These are phyloP conservation scores for Axis porcinus DNA, from an alignment of 2,113 vertebrate genomes.

Conservation along the genomic window DNA sequence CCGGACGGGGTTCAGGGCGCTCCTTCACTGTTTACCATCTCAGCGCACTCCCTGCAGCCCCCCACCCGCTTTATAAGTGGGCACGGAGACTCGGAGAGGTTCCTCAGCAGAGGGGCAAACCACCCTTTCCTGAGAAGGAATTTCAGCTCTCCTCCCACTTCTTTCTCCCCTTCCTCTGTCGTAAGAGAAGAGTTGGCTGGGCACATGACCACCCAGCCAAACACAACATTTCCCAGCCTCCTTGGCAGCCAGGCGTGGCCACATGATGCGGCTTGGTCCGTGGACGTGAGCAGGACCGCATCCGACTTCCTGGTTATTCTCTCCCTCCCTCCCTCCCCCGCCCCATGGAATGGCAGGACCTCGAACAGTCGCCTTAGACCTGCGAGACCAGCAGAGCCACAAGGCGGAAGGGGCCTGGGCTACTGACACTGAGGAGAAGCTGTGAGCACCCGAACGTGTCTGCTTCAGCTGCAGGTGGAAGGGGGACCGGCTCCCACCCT, in stretches of 20 bases:
- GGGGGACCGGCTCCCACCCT: rapidly evolving
- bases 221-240: neutral
- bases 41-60: rapidly evolving
- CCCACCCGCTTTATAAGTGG: rapidly evolving
- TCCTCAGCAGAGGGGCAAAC: too few relatives aligned
- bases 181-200: neutral
- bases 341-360: neutral
- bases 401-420: neutral
- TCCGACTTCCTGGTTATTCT: neutral
- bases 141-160: neutral
- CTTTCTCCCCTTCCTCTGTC: neutral
- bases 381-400: neutral
- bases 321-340: rapidly evolving
- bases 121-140: neutral
- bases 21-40: rapidly evolving
- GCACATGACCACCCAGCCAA: neutral
- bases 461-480: rapidly evolving
- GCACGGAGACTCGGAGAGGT: neutral
- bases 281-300: neutral
- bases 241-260: neutral
- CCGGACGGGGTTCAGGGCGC: rapidly evolving
- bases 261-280: rapidly evolving
- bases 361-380: neutral
- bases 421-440: rapidly evolving
- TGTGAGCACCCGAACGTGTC: rapidly evolving